phyloP scores from a whole-genome alignment of 2,113 vertebrate species.

The Chaetura pelagica region DNA sequence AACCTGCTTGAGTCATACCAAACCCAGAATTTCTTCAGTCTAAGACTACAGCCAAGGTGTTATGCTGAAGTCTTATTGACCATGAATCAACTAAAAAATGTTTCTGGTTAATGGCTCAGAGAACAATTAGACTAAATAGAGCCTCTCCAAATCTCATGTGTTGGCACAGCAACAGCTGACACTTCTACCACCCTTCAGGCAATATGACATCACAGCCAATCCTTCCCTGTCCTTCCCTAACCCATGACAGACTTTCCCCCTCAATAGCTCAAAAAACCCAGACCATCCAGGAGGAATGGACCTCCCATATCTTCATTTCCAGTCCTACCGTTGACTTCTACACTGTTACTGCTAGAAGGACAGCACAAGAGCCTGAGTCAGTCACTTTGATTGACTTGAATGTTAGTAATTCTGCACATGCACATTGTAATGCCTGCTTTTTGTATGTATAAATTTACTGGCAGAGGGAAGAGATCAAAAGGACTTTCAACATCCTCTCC shows the following conservation, averaged over 20 bases:
- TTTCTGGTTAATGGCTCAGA: not conserved
- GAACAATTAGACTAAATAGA: not conserved
- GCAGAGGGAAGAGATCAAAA: not conserved
- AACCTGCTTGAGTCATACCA: not conserved
- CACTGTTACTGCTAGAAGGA: not conserved
- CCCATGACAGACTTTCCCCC: not conserved
- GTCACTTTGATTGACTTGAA: not conserved
- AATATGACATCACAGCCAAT: fast-evolving
- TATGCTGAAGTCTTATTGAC: not conserved
- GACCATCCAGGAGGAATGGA: fast-evolving
- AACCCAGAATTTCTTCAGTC: not conserved
- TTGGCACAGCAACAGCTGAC: not conserved
- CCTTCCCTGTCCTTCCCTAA: not conserved
- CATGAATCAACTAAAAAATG: not conserved
- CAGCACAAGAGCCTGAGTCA: not conserved
- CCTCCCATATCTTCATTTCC: not conserved
- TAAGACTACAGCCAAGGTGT: not conserved
- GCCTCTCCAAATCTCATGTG: not conserved
- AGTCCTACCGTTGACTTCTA: not conserved
- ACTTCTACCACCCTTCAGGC: not conserved
- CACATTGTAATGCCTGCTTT: not conserved
- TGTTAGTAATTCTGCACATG: not conserved
- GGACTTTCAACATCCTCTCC: not conserved
- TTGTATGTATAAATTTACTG: not conserved
- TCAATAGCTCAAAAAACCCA: not conserved